A percentile compares a stretch with the other conserved stretches of the same genome.
Evolutionary conservation across 2,888 invertebrate species (phyloP).

Genomic region (Malthinus seriepunctatus): DNA sequence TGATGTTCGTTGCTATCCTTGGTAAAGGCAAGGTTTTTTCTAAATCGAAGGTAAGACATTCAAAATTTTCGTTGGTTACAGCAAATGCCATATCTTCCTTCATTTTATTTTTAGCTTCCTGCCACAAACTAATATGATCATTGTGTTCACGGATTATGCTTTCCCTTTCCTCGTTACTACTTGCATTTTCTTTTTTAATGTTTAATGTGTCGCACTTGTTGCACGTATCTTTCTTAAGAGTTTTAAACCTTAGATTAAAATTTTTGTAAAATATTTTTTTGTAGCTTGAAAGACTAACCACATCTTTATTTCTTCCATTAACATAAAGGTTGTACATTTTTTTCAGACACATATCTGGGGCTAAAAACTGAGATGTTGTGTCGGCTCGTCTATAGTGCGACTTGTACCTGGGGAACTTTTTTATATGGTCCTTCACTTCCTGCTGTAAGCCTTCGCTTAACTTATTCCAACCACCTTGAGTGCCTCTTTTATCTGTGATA

Average conservation of each 20-base stretch:
- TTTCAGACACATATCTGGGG: background rate
- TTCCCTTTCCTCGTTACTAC: background rate
- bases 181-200: conserved; percentile 7
- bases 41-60: conserved; percentile 34
- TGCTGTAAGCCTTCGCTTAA: background rate
- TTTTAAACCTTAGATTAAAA: conserved; percentile 11
- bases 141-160: conserved; percentile 1
- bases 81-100: conserved; percentile 20
- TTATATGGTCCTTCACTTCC: background rate
- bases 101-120: conserved; percentile 16
- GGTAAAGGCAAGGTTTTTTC: conserved; percentile 37
- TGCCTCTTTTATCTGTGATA: background rate
- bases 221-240: conserved; percentile 17
- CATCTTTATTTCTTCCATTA: conserved; percentile 2
- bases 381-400: background rate
- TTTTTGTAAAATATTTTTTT: background rate
- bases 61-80: conserved; percentile 5
- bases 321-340: conserved; percentile 31
- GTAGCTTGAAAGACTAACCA: conserved; percentile 20
- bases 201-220: conserved; percentile 12
- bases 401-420: background rate
- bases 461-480: background rate
- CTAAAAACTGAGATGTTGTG: background rate
- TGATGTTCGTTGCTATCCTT: conserved; percentile 34
- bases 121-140: background rate